Conservation (phyloP, 2,888 invertebrate species). For the Parnassius glacialis region DNA sequence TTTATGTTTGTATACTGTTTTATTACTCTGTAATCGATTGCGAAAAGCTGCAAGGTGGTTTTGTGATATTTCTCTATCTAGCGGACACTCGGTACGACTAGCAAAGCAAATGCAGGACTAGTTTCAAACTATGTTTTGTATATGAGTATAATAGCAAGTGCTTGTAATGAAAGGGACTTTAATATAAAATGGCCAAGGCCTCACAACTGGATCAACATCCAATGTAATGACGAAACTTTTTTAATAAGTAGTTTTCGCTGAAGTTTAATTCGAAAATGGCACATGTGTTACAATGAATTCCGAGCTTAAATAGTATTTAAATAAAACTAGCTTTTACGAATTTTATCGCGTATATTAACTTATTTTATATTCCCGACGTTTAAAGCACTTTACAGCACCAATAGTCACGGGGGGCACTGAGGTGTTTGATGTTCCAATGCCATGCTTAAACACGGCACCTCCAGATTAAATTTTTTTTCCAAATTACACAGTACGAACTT, state of each 20-base stretch:
- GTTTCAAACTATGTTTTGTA: constrained; percentile 14
- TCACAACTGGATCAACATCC: constrained; percentile 9
- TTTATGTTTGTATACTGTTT: neutral
- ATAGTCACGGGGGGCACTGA: too few species aligned
- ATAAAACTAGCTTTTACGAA: too few species aligned
- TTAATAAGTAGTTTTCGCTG: constrained; percentile 10
- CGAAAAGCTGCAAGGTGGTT: constrained; percentile 1
- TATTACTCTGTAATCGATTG: constrained; percentile 1
- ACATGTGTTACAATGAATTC: constrained; percentile 10
- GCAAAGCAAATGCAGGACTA: constrained; percentile 24
- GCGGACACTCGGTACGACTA: constrained; percentile 9
- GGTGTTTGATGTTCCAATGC: too few species aligned
- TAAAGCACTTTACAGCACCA: too few species aligned
- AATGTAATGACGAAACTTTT: constrained; percentile 23
- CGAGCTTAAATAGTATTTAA: neutral
- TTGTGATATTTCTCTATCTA: constrained; percentile 12
- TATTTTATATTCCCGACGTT: too few species aligned
- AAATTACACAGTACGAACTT: too few species aligned
- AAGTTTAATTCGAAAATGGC: constrained; percentile 19
- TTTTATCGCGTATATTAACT: too few species aligned
- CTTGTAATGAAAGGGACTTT: constrained; percentile 22
- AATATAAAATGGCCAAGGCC: constrained; percentile 16
- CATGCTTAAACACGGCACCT: too few species aligned
- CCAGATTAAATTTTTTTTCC: too few species aligned
- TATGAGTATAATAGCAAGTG: constrained; percentile 16